Base-by-base conservation (phyloP, 1,140 invertebrate species). In the Tribolium madens region DNA sequence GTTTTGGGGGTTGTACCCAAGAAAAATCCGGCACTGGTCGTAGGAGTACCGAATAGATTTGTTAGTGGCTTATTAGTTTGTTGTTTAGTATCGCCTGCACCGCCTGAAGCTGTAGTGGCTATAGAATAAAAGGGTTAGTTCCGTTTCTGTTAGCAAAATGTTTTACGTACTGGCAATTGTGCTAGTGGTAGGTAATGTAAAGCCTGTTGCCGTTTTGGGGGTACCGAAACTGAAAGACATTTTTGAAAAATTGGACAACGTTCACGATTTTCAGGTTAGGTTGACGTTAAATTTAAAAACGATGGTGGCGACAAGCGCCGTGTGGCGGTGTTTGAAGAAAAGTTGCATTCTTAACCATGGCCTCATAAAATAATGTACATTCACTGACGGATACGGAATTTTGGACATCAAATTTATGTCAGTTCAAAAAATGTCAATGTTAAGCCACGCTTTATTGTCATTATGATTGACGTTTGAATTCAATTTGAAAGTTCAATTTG, bases 161-260 rank as follows among this genome's bases (percentile, higher is more conserved):
- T 42, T 4, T 13, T 15, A 76, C 48, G 70, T 78, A 78, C 78
- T 75, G 31, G 78, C 52, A n/a, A 76, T 7, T 17, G 76, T 52
- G 42, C 50, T 64, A 1, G 57, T 64, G n/a, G 75, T 75, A 10
- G 79, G 75, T 57, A 81, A 60, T 10, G 80, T 73, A 64, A 79
- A 78, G 36, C 73, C 78, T 6, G 71, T 47, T 2, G 68, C 76
- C 5, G 74, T 75, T 70, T 79, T 75, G 2, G 78, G 50, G 3
- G 57, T 15, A 10, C 79, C 79, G 26, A 81, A 81, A 52, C 31
- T 74, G 52, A 78, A 80, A 71, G 77, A 74, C 79, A 80, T 80
- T 31, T 26, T 26, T 73, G n/a, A 6, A 18, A 10, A 17, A 10
- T 21, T 57, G 3, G n/a, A 0, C 9, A 64, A n/a, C 21, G 9